Evolutionary conservation across 2,113 vertebrate species (phyloP), one percentile per base, ranked within the genome.

Genomic region (Archocentrus centrarchus): DNA sequence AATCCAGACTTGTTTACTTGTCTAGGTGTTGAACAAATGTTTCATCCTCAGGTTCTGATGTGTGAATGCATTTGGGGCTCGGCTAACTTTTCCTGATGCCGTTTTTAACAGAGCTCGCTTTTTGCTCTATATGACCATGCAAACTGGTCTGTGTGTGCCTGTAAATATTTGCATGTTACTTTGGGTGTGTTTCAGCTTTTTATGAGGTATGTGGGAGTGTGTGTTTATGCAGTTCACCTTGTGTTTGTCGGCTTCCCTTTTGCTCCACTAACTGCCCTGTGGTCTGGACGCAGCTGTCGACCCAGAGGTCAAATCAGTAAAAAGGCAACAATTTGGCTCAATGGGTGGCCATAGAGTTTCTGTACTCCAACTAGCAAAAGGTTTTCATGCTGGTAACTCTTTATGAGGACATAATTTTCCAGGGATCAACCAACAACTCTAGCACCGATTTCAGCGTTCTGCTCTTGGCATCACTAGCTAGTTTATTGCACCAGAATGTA

Each of bases 241-340:
- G 82, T 90, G 81, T 91, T 63, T 86, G 87, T 90, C 73, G 10
- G 79, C 79, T 77, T 80, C 81, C 81, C 59, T 92, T 39, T 87
- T 86, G 77, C 90, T 87, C 85, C 62, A 89, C 80, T 91, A 88
- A 92, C 92, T 93, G 88, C 83, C 37, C 77, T 15, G 87, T 15
- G 30, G 57, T 79, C 58, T 47, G 59, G 77, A 27, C 57, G 86
- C 94, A 95, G 91, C 91, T 94, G 93, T 76, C 50, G 59, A 89
- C 84, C 92, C 53, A 0, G 50, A 79, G 88, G 92, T 92, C 89
- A 90, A n/a, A 80, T 2, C 57, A 59, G 87, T 87, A 86, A 86
- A 60, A 84, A 75, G 88, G 86, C 79, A 88, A 80, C 41, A 2
- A 82, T 76, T 79, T 22, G 47, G 79, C 80, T 24, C 58, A 1